phyloP scores from a whole-genome alignment of 2,113 vertebrate species.

The Prunella fulvescens region DNA sequence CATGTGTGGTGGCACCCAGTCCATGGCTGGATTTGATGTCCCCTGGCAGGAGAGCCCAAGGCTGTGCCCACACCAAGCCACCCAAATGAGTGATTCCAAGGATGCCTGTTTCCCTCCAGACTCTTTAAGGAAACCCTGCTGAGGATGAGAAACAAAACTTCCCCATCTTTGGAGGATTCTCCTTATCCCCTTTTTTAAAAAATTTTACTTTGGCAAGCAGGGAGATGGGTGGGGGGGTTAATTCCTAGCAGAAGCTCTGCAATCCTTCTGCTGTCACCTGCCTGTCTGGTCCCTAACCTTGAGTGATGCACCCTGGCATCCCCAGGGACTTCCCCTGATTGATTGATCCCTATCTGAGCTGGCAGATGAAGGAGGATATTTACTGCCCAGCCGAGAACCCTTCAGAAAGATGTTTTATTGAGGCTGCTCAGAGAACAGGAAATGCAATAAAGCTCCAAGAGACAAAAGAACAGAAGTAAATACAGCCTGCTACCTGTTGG shows the following conservation, averaged over 20 bases:
- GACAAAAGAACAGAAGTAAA: conserved; percentile 29
- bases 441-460: conserved; percentile 26
- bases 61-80: neutral
- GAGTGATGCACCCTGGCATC: conserved; percentile 19
- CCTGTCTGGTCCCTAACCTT: neutral
- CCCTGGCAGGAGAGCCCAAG: neutral
- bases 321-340: neutral
- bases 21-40: neutral
- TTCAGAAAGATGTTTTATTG: conserved; percentile 60
- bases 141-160: neutral
- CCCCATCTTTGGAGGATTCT: neutral
- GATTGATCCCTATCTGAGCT: conserved; percentile 22
- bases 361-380: neutral
- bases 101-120: neutral
- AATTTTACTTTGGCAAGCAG: neutral
- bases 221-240: neutral
- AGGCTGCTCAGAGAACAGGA: conserved; percentile 15
- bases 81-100: neutral
- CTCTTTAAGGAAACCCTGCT: neutral
- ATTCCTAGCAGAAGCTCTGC: neutral
- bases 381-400: neutral
- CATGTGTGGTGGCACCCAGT: neutral
- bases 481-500: neutral
- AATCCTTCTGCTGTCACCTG: conserved; percentile 23
- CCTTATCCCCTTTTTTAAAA: no score